Evolutionary conservation across 2,113 vertebrate genomes (phyloP), one percentile per base, ranked within the genome.

Genomic region (Coptodon bakossiorum): DNA sequence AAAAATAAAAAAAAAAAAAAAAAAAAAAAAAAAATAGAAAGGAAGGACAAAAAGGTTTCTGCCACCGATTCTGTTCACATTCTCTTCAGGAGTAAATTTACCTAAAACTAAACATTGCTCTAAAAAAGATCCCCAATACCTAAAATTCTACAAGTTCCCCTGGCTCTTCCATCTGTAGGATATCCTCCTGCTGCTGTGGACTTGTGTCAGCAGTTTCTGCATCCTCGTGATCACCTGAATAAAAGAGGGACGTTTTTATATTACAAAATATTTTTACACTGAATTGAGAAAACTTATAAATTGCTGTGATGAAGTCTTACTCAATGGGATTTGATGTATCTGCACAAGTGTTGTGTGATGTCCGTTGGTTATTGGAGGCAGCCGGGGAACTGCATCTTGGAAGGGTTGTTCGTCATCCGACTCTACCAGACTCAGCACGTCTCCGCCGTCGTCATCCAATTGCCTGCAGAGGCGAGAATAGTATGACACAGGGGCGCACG

Each of bases 371-470:
- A 94, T 0, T 0, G 96, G 92, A 14, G 96, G 96, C 31, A 97
- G 93, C 36, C 73, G 89, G 13, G 96, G 94, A 17, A 95, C 94
- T 1, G 95, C 2, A 2, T 95, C 94, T 0, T 90, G 88, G 50
- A 96, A 95, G 63, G 96, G 48, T 61, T 96, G 96, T 9, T 97
- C 97, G 4, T 97, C 97, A 6, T 99, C 98, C 0, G 98, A 98
- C 40, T 99, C 98, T 87, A 99, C 97, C 91, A 99, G 96, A 89
- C 97, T 97, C 56, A 99, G 79, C 61, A 99, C 86, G 14, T 98
- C 98, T 5, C 89, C 91, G 9, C 66, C 34, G 45, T 96, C 95
- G 2, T 95, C 92, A 2, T 89, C 93, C 73, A 91, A 63, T 31
- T 27, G 88, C 38, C 96, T 97, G 10, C 2, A 86, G 71, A 57